These are phyloP conservation scores for Bombyx huttoni DNA, from an alignment of 2,888 invertebrate genomes.

Conservation along the genomic window DNA sequence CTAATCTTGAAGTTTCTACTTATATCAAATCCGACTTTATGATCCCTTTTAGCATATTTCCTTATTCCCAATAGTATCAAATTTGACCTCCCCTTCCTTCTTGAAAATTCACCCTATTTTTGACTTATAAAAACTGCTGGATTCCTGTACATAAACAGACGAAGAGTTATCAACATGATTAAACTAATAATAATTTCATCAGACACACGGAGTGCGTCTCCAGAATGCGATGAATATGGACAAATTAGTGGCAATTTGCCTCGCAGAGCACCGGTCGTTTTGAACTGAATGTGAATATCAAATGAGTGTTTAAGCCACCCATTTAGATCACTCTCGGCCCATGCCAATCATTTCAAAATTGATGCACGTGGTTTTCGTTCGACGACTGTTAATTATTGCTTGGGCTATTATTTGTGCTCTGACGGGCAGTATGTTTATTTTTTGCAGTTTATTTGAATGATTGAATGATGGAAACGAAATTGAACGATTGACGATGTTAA, in stretches of 20 bases:
- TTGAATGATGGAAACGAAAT: too few species aligned
- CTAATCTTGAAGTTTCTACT: too few species aligned
- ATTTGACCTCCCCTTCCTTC: too few species aligned
- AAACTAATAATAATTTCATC: not conserved
- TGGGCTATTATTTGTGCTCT: conserved; percentile 17
- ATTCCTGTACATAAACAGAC: too few species aligned
- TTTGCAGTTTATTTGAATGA: not conserved
- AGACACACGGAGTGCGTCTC: conserved; percentile 6
- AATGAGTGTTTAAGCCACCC: conserved; percentile 61
- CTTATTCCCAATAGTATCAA: too few species aligned
- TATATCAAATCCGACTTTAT: too few species aligned
- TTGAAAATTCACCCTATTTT: too few species aligned
- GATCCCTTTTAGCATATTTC: too few species aligned
- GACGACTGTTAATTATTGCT: conserved; percentile 36
- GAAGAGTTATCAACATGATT: not conserved
- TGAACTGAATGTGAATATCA: conserved; percentile 60
- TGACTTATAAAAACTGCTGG: too few species aligned
- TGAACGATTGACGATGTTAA: too few species aligned
- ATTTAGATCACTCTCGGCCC: conserved; percentile 57
- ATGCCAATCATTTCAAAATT: conserved; percentile 58
- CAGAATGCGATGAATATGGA: conserved; percentile 41
- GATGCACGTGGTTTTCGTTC: conserved; percentile 45
- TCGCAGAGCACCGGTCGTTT: conserved; percentile 33
- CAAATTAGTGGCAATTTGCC: conserved; percentile 59
- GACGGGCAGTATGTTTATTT: conserved; percentile 3